Conservation (phyloP, 1,140 invertebrate species). For the Melitaea cinxia region DNA sequence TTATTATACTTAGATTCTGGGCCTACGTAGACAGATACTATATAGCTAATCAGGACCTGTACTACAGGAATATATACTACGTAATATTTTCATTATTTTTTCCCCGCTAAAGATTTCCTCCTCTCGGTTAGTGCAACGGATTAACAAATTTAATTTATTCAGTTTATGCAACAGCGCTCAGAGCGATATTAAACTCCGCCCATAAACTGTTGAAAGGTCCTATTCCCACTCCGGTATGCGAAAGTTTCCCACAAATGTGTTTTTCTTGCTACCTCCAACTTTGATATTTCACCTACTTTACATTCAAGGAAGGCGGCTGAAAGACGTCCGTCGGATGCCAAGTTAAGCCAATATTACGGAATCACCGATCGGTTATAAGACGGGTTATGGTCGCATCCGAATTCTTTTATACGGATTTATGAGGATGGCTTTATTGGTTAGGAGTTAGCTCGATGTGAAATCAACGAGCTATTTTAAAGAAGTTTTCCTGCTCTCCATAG, state of each 20-base stretch:
- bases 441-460: neutral
- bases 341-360: constrained; percentile 47
- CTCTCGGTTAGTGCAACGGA: neutral
- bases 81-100: neutral
- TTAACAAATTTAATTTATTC: constrained; percentile 36
- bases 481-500: no score
- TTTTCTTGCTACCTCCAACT: constrained; percentile 56
- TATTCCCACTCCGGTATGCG: constrained; percentile 31
- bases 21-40: no score
- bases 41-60: no score
- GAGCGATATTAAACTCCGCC: constrained; percentile 28
- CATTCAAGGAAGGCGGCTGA: constrained; percentile 49
- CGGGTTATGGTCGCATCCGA: constrained; percentile 31
- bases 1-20: no score
- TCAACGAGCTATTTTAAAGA: neutral
- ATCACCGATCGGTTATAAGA: constrained; percentile 36
- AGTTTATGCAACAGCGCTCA: constrained; percentile 34
- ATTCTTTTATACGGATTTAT: constrained; percentile 36
- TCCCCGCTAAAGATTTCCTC: neutral
- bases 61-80: no score
- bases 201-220: constrained; percentile 35
- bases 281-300: constrained; percentile 63
- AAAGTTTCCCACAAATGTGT: constrained; percentile 55
- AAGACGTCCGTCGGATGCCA: constrained; percentile 45
- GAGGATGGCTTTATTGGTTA: constrained; percentile 28